Conservation (phyloP, 2,888 invertebrate genomes). For the Phaonia tiefii region DNA sequence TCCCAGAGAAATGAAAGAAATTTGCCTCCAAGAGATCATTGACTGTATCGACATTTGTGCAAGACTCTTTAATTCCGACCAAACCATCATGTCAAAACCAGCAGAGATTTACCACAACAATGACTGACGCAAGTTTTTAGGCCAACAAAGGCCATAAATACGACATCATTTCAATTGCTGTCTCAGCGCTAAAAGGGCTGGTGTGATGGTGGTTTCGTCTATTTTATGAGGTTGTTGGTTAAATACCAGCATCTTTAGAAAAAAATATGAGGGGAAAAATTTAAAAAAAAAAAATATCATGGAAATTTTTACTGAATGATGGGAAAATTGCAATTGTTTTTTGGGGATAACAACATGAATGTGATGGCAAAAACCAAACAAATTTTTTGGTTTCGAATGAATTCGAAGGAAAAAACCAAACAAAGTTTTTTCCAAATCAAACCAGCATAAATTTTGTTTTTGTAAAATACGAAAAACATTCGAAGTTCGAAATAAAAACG, state of each 20-base stretch:
- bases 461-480: conserved; percentile 1
- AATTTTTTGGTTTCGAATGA: too few species aligned
- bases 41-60: conserved; percentile 39
- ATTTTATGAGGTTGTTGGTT: too few species aligned
- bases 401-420: too few species aligned
- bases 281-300: not conserved
- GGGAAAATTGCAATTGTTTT: not conserved
- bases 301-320: not conserved
- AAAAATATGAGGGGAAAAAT: too few species aligned
- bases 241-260: not conserved
- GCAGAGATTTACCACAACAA: too few species aligned
- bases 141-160: too few species aligned
- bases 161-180: too few species aligned
- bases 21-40: conserved; percentile 53
- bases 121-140: not conserved
- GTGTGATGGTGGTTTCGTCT: conserved; percentile 9
- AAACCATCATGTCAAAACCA: conserved; percentile 56
- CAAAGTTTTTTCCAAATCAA: too few species aligned
- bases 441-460: not conserved
- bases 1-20: conserved; percentile 29
- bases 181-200: too few species aligned
- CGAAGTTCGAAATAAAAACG: conserved; percentile 8
- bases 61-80: conserved; percentile 50
- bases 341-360: not conserved
- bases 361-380: too few species aligned